Base-by-base conservation (phyloP, 1,140 invertebrate species). In the Macrostomum lignano region DNA sequence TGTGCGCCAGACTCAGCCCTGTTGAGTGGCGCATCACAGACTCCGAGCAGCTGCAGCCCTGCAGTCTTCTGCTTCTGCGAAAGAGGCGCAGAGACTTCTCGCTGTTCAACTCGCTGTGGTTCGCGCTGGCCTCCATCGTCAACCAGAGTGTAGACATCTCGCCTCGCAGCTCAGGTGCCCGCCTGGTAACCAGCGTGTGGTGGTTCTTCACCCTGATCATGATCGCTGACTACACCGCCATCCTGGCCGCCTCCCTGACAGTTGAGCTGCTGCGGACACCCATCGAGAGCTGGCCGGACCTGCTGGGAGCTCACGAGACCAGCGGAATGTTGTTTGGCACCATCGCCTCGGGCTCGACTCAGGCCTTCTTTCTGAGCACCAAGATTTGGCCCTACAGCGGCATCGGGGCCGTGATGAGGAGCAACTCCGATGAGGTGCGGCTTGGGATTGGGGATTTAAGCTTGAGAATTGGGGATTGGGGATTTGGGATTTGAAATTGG, bases 321-420 rank as follows among this genome's bases (percentile, higher is more conserved):
- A 81, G 74, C 2, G 79, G 88, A 60, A 81, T 93, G 2, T 72
- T 81, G 52, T 82, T 82, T 45, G 79, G 78, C 10, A 78, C 74
- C 0, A 55, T 82, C 9, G 58, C 65, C 40, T 67, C 74, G 42
- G 75, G 78, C 21, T 74, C 77, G 14, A 78, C 78, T 2, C 72
- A 70, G 64, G 73, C 77, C 41, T 82, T 86, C 55, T 86, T 86
- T 53, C 67, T 19, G 3, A 68, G 69, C 47, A 84, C 79, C 2
- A 75, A 78, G 47, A 77, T 84, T 35, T 67, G 69, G 25, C 67
- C 79, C 2, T 86, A 88, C 56, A 70, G 68, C 47, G 70, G 73
- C 49, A 91, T 91, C 82, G 84, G 77, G 74, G 71, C 78, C 44
- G 84, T 75, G 45, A 86, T 88, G 81, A 26, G 29, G 10, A 17